A percentile compares a stretch with the other conserved stretches of the same genome.
Conservation (phyloP, 2,888 invertebrate genomes). For the Hanleya hanleyi region DNA sequence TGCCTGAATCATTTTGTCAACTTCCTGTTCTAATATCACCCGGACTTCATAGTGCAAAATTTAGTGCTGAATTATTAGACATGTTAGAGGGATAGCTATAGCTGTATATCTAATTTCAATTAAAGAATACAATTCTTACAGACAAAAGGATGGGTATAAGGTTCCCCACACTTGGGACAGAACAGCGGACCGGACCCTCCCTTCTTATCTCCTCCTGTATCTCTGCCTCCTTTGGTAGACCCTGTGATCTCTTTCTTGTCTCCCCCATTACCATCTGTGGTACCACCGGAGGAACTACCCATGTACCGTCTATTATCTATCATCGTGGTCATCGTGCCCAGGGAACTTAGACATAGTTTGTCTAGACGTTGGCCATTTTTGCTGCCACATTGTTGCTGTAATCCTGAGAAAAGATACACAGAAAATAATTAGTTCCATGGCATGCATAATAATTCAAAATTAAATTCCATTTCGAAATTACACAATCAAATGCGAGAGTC, state of each 20-base stretch:
- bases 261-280: neutral
- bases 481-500: too few relatives aligned
- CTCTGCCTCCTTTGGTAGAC: constrained; percentile 64
- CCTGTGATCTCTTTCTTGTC: neutral
- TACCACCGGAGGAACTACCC: neutral
- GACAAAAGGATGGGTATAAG: constrained; percentile 97
- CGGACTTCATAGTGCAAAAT: neutral
- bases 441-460: too few relatives aligned
- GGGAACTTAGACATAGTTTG: neutral
- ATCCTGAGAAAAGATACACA: neutral
- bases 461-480: too few relatives aligned
- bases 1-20: too few relatives aligned
- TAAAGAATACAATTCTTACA: too few relatives aligned
- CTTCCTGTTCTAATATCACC: too few relatives aligned
- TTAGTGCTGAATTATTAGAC: neutral
- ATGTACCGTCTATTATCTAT: neutral
- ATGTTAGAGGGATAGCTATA: neutral
- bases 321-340: neutral
- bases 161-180: constrained; percentile 98
- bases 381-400: neutral
- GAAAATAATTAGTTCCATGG: too few relatives aligned
- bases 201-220: constrained; percentile 73
- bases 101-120: too few relatives aligned
- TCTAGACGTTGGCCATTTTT: neutral
- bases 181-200: constrained; percentile 56